Conservation (phyloP, 2,888 invertebrate species). For the Drosophila pseudotakahashii region DNA sequence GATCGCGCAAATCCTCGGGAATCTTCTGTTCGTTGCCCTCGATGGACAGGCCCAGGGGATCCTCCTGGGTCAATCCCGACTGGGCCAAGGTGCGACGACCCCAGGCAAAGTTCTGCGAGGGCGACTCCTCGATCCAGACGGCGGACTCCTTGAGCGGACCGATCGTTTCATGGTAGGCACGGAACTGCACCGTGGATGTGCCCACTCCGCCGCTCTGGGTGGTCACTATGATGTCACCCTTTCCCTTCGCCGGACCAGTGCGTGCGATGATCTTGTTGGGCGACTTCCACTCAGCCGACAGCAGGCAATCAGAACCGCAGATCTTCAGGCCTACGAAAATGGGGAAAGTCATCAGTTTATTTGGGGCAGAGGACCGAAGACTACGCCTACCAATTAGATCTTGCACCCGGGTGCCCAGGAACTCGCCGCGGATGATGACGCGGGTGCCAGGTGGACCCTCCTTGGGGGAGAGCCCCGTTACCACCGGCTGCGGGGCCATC, state of each 20-base stretch:
- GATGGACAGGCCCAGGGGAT: slow-evolving; percentile 96
- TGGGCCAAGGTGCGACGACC: slow-evolving; percentile 94
- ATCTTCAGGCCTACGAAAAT: slow-evolving; percentile 91
- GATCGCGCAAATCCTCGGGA: slow-evolving; percentile 93
- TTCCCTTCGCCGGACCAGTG: slow-evolving; percentile 95
- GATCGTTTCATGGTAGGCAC: slow-evolving; percentile 93
- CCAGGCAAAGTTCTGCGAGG: slow-evolving; percentile 92
- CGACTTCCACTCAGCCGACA: slow-evolving; percentile 99
- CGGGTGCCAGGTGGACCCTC: slow-evolving; percentile 99
- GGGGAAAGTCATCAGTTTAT: background rate
- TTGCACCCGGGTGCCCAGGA: slow-evolving; percentile 92
- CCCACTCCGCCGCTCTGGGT: slow-evolving; percentile 88
- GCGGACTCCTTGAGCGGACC: slow-evolving; percentile 98
- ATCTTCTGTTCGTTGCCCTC: slow-evolving; percentile 96
- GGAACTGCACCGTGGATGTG: slow-evolving; percentile 84
- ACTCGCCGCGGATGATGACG: slow-evolving; percentile 97
- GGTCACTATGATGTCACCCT: slow-evolving; percentile 95
- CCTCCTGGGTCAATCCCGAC: slow-evolving; percentile 93
- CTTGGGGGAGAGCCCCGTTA: slow-evolving; percentile 98
- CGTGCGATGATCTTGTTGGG: slow-evolving; percentile 98
- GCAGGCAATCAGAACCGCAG: slow-evolving; percentile 96
- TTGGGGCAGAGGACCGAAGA: background rate
- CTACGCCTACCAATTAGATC: slow-evolving; percentile 91
- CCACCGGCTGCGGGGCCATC: slow-evolving; percentile 92
- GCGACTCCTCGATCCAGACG: slow-evolving; percentile 99